These are phyloP conservation scores for Pycnonotus jocosus DNA, from an alignment of 2,113 vertebrate genomes.

Conservation along the genomic window DNA sequence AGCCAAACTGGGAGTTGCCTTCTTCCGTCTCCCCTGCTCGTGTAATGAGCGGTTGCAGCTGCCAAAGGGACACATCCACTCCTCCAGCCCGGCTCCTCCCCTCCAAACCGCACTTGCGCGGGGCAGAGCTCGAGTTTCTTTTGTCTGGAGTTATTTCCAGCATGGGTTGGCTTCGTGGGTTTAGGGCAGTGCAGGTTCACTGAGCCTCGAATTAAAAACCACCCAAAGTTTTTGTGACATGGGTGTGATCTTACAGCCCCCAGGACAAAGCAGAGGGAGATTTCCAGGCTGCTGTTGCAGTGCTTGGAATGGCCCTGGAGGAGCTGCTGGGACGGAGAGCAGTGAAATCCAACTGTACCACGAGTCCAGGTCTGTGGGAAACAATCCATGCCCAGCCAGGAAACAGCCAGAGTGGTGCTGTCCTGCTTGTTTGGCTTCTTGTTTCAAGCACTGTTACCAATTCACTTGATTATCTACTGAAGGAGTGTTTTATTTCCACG, in stretches of 20 bases:
- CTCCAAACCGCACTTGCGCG: not conserved
- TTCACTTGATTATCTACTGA: not conserved
- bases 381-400: accelerated
- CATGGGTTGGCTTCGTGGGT: accelerated
- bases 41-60: not conserved
- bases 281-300: not conserved
- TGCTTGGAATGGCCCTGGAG: accelerated
- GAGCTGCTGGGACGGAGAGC: not conserved
- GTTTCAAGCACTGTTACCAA: not conserved
- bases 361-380: not conserved
- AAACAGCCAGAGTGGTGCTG: not conserved
- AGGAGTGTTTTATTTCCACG: not conserved
- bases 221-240: accelerated
- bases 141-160: not conserved
- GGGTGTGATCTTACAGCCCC: not conserved
- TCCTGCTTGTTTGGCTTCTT: not conserved
- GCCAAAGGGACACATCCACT: not conserved
- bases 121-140: not conserved
- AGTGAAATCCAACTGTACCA: not conserved
- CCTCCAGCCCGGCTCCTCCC: not conserved
- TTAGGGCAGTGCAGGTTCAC: not conserved
- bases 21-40: not conserved
- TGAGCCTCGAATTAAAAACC: not conserved
- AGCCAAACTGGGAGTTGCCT: conserved; percentile 20
- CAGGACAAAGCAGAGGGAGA: not conserved